A percentile compares a stretch with the other conserved stretches of the same genome.
Evolutionary conservation across 2,888 invertebrate species (phyloP).

Genomic region (Fragum fragum): DNA sequence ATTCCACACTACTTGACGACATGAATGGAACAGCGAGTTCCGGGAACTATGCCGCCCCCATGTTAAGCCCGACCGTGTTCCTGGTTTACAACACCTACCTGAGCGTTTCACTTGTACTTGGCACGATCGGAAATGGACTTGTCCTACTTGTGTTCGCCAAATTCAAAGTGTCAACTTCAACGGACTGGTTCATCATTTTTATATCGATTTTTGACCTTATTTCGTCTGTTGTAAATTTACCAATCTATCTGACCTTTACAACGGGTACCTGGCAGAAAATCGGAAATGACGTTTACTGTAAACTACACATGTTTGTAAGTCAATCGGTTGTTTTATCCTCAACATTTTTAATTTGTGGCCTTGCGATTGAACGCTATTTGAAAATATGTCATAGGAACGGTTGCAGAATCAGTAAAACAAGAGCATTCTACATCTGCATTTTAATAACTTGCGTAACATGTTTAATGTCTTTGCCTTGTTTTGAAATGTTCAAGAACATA

Average conservation of each 20-base stretch:
- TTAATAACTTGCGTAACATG: conserved; percentile 25
- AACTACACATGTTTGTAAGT: conserved; percentile 58
- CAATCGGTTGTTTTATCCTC: conserved; percentile 52
- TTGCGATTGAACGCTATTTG: conserved; percentile 56
- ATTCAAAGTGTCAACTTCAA: conserved; percentile 34
- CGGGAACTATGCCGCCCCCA: neutral
- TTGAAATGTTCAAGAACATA: conserved; percentile 39
- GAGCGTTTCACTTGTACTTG: conserved; percentile 37
- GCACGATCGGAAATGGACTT: conserved; percentile 43
- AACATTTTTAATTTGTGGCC: conserved; percentile 53
- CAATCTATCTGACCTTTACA: conserved; percentile 57
- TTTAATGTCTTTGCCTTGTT: conserved; percentile 48
- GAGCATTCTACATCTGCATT: conserved; percentile 40
- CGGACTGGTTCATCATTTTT: conserved; percentile 64
- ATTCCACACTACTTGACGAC: neutral
- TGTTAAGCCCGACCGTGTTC: conserved; percentile 1
- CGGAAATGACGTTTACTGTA: conserved; percentile 51
- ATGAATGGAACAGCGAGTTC: neutral
- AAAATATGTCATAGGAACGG: conserved; percentile 37
- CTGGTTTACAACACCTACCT: conserved; percentile 49
- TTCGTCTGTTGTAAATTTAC: conserved; percentile 49
- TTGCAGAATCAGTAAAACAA: conserved; percentile 13
- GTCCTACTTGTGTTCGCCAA: conserved; percentile 51
- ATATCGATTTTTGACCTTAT: conserved; percentile 54
- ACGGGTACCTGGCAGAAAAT: conserved; percentile 42